phyloP scores from a whole-genome alignment of 2,113 vertebrate species.

The Pitta sordida region DNA sequence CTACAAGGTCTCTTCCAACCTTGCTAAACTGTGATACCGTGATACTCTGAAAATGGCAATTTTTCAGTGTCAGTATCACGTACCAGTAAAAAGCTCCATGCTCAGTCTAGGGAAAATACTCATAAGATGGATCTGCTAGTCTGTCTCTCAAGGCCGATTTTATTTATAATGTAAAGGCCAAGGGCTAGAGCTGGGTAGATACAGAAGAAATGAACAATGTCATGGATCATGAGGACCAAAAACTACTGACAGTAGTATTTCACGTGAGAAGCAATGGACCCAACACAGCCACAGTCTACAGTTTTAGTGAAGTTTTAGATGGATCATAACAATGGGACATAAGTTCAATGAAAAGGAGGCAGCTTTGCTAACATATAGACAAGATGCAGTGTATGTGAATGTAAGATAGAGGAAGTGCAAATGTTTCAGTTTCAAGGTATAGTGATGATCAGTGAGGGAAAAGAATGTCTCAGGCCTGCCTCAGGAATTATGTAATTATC shows the following conservation, averaged over 20 bases:
- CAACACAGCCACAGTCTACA: background rate
- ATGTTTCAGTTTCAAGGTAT: background rate
- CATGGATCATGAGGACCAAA: background rate
- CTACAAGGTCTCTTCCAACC: too few relatives aligned
- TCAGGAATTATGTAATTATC: background rate
- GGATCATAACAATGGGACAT: background rate
- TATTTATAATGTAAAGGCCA: background rate
- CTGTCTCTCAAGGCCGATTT: background rate
- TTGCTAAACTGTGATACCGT: too few relatives aligned
- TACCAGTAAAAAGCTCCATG: background rate
- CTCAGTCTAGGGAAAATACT: background rate
- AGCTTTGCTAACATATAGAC: background rate
- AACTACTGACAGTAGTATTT: background rate
- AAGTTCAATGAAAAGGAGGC: background rate
- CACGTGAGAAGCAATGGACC: rapidly evolving
- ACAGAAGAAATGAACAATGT: background rate
- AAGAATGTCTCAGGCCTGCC: background rate
- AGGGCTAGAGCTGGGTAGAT: background rate
- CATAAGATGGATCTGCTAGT: background rate
- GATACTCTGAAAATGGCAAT: background rate
- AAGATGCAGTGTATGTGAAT: background rate
- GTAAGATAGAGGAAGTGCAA: background rate
- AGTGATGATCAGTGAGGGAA: background rate
- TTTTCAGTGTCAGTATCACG: background rate
- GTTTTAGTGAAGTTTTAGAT: background rate